Percentiles rank a stretch among this genome's conserved stretches.
Evolutionary conservation across 2,113 vertebrate genomes (phyloP).

Genomic region (Actenoides lindsayi): DNA sequence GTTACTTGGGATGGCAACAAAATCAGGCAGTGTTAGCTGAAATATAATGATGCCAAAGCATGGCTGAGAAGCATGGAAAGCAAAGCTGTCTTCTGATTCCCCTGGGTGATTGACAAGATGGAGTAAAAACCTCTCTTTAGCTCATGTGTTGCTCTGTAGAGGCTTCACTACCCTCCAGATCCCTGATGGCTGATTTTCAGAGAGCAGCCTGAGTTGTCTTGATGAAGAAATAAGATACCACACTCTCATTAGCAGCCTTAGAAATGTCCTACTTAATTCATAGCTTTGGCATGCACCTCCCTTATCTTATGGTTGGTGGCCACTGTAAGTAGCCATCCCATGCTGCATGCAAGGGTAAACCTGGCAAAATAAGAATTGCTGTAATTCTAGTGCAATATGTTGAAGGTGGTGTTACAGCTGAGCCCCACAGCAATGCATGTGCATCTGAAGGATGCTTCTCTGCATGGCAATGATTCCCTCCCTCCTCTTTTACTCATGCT

Average conservation of each 20-base stretch:
- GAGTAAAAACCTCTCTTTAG: neutral
- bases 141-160: neutral
- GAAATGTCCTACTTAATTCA: neutral
- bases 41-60: neutral
- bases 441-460: neutral
- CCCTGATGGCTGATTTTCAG: neutral
- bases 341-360: neutral
- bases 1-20: neutral
- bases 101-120: neutral
- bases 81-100: neutral
- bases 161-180: neutral
- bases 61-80: neutral
- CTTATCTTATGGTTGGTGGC: neutral
- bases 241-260: neutral
- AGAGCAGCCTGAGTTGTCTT: neutral
- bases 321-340: no score
- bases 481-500: rapidly evolving
- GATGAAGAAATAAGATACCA: neutral
- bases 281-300: neutral
- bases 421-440: neutral
- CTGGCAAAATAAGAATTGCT: neutral
- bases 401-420: neutral
- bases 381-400: neutral
- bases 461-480: neutral
- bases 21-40: neutral